Evolutionary conservation across 2,113 vertebrate species (phyloP).

Genomic region (Trogon melanurus): DNA sequence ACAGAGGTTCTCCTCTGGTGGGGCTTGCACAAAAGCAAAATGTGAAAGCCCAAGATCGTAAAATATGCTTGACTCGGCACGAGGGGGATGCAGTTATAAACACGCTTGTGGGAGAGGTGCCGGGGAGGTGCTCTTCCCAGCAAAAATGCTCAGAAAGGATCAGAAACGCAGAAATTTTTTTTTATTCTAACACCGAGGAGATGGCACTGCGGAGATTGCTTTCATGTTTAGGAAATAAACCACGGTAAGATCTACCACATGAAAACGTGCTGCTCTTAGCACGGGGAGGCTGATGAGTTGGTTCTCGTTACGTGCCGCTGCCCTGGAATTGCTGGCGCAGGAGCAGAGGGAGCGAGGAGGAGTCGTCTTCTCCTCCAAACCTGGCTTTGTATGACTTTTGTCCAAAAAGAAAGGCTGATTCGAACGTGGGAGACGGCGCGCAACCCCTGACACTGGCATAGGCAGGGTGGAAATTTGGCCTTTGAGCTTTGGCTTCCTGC

Average conservation of each 20-base stretch:
- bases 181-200: not conserved
- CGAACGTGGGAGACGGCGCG: not conserved
- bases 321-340: not conserved
- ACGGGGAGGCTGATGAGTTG: not conserved
- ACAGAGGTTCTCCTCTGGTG: constrained; percentile 14
- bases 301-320: accelerated
- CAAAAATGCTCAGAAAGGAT: not conserved
- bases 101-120: not conserved
- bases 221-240: constrained; percentile 6
- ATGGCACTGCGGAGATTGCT: not conserved
- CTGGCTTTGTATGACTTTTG: not conserved
- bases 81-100: not conserved
- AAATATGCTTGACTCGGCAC: not conserved
- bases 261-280: not conserved
- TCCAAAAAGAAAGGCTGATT: not conserved
- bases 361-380: accelerated
- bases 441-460: not conserved
- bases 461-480: not conserved
- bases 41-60: not conserved
- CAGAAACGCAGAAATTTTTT: not conserved
- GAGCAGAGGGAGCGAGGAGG: not conserved
- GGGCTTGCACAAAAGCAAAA: not conserved
- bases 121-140: not conserved
- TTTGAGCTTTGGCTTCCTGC: not conserved
- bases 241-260: not conserved